Evolutionary conservation across 1,140 invertebrate genomes (phyloP), one percentile per base, ranked within the genome.

Genomic region (Drosophila azteca): DNA sequence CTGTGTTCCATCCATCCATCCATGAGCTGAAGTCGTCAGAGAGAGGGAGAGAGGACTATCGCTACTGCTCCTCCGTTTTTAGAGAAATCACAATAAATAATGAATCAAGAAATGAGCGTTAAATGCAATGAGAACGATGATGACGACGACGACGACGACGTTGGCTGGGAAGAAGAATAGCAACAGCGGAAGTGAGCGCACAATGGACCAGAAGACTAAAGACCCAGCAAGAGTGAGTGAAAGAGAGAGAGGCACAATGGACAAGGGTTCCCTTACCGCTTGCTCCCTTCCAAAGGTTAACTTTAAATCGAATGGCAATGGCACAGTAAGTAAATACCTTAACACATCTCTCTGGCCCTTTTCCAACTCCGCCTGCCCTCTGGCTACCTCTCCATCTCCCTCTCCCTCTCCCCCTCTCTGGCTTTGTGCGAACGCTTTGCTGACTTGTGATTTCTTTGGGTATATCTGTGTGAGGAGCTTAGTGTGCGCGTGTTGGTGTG

Each of bases 21-120:
- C n/a, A n/a, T n/a, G 52, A 49, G 31, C 70, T 73, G 55, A 63
- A 70, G 60, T 75, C 71, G 65, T 62, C 66, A 29, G 6, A 29
- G 26, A 1, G 17, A 20, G 17, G 17, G n/a, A 22, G 22, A 22
- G 22, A 35, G 31, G 31, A 35, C 29, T 31, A 0, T 9, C 54
- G 51, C 64, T 79, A 45, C 31, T 62, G 26, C 15, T 59, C 53
- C 15, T 39, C 26, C 35, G 74, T 88, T 83, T 78, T 88, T 69
- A 89, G 79, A 65, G 68, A 72, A 76, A 84, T 79, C 81, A 90
- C 87, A 90, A 90, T 90, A 90, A 82, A 90, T 90, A 90, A 90
- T 90, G 85, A 85, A 85, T 88, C 84, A 82, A 85, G 84, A 87
- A 90, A 90, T 90, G 87, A 90, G 87, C 87, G 87, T 90, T 90